Evolutionary conservation across 1,140 invertebrate species (phyloP).

Genomic region (Drosophila yakuba): DNA sequence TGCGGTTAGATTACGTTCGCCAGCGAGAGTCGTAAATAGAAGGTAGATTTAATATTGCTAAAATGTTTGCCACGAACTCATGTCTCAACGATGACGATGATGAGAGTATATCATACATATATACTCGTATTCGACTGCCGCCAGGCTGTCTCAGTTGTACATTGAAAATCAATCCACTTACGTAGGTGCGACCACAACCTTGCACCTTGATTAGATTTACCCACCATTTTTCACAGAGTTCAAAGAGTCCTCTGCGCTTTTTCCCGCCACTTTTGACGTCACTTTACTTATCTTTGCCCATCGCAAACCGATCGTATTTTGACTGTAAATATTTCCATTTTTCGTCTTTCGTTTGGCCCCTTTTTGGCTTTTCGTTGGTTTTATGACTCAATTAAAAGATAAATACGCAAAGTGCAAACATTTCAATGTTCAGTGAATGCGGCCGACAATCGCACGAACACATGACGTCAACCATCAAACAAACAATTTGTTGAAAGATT

Average conservation of each 20-base stretch:
- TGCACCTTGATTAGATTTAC: slow-evolving; percentile 16
- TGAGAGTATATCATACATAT: slow-evolving; percentile 6
- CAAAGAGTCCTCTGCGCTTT: slow-evolving; percentile 9
- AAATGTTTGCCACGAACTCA: slow-evolving; percentile 42
- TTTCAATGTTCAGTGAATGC: slow-evolving; percentile 45
- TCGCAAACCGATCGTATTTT: slow-evolving; percentile 39
- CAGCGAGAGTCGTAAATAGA: slow-evolving; percentile 28
- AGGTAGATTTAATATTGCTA: slow-evolving; percentile 50
- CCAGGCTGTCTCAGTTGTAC: slow-evolving; percentile 33
- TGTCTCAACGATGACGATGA: slow-evolving; percentile 14
- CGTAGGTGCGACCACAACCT: slow-evolving; percentile 32
- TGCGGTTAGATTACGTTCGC: slow-evolving; percentile 49
- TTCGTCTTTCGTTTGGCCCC: slow-evolving; percentile 44
- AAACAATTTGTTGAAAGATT: slow-evolving; percentile 56
- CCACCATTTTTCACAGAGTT: background rate
- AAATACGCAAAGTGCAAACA: slow-evolving; percentile 66
- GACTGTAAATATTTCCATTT: slow-evolving; percentile 57
- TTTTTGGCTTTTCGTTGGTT: slow-evolving; percentile 33
- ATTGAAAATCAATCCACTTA: slow-evolving; percentile 36
- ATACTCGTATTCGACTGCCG: slow-evolving; percentile 1
- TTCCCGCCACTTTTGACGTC: slow-evolving; percentile 17
- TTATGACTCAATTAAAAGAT: slow-evolving; percentile 78
- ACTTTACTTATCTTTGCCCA: slow-evolving; percentile 29
- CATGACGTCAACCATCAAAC: slow-evolving; percentile 48
- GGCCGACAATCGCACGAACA: slow-evolving; percentile 38